These are phyloP conservation scores for Sialia sialis DNA, from an alignment of 2,113 vertebrate genomes.

Conservation along the genomic window DNA sequence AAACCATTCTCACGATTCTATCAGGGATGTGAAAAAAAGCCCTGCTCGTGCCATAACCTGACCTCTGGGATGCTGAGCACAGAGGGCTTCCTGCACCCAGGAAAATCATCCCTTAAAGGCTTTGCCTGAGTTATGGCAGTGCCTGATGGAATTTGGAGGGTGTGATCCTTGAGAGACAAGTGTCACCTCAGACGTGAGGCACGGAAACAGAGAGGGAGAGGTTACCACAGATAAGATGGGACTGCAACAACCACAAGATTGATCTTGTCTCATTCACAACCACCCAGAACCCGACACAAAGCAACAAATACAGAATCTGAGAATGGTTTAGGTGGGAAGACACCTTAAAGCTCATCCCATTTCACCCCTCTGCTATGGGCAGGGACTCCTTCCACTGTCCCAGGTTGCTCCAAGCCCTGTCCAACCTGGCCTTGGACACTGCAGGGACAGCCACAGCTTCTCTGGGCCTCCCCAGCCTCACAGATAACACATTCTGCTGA, in stretches of 20 bases:
- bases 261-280: background rate
- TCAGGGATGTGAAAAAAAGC: background rate
- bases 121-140: background rate
- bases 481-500: background rate
- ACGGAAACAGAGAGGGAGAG: background rate
- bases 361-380: background rate
- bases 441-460: background rate
- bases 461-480: background rate
- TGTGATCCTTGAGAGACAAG: background rate
- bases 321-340: background rate
- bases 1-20: background rate
- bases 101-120: background rate
- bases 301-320: background rate
- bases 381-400: background rate
- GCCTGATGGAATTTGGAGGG: background rate
- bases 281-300: background rate
- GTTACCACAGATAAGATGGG: background rate
- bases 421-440: background rate
- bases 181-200: background rate
- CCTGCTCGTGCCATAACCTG: background rate
- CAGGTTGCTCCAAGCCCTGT: background rate
- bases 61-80: background rate
- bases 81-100: background rate
- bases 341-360: background rate
- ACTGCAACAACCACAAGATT: background rate